Conservation (phyloP, 2,888 invertebrate genomes). For the Thalpophila matura region DNA sequence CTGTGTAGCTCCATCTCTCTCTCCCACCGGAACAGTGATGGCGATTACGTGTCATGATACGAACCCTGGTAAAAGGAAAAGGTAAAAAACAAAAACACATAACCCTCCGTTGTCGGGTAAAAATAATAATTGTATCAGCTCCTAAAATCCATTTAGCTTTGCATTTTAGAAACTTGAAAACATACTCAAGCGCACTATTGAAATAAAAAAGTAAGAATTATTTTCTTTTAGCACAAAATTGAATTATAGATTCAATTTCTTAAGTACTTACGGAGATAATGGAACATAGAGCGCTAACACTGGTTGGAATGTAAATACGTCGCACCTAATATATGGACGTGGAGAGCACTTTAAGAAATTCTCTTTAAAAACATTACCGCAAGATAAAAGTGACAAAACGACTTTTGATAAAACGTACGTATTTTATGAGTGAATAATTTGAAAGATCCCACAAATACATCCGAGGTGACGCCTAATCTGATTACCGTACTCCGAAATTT, state of each 20-base stretch:
- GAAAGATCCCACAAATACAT: conserved; percentile 73
- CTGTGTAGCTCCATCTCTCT: no score
- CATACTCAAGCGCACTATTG: conserved; percentile 24
- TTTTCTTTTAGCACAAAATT: conserved; percentile 40
- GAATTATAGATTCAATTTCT: conserved; percentile 50
- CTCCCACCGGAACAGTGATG: no score
- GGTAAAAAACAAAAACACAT: no score
- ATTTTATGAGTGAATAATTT: conserved; percentile 74
- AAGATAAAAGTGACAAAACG: conserved; percentile 67
- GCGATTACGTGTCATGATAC: no score
- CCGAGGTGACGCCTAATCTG: conserved; percentile 77
- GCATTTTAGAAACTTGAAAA: conserved; percentile 34
- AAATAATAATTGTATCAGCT: conserved; percentile 14
- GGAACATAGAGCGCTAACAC: conserved; percentile 43
- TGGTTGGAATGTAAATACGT: conserved; percentile 39
- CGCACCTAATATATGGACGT: conserved; percentile 38
- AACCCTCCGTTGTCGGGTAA: no score
- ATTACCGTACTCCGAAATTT: conserved; percentile 78
- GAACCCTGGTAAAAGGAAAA: no score
- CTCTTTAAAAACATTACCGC: conserved; percentile 57
- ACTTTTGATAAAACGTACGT: conserved; percentile 70
- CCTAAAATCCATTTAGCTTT: conserved; percentile 24
- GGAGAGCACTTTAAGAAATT: conserved; percentile 59
- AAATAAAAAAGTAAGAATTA: conserved; percentile 39
- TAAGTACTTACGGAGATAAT: conserved; percentile 44